Percentiles rank a stretch among this genome's conserved stretches.
phyloP scores from a whole-genome alignment of 2,888 invertebrate species.

The Pachydiplax longipennis region DNA sequence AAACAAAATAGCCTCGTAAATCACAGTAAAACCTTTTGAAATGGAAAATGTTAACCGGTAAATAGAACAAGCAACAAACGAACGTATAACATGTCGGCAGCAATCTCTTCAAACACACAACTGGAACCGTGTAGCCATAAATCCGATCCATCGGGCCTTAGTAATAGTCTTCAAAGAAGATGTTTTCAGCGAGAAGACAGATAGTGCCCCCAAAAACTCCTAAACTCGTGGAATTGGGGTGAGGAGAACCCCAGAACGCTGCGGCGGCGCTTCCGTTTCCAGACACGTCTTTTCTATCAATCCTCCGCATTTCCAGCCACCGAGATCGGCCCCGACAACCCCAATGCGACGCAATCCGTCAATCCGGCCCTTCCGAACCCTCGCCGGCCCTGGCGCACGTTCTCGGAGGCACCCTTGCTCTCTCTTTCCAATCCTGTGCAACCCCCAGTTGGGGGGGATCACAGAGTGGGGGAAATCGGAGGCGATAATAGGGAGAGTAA shows the following conservation, averaged over 20 bases:
- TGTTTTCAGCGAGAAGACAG: not conserved
- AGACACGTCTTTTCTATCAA: constrained; percentile 40
- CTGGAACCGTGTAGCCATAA: no score
- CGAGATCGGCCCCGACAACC: not conserved
- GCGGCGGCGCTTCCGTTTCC: constrained; percentile 25
- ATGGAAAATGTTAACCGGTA: no score
- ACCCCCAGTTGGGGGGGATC: not conserved
- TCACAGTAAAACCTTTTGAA: no score
- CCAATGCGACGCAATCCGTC: not conserved
- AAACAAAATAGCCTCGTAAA: no score
- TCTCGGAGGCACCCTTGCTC: not conserved
- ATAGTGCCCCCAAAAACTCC: not conserved
- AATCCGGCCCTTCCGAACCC: not conserved
- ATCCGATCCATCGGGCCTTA: not conserved
- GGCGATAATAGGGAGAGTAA: constrained; percentile 39
- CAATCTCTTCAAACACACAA: no score
- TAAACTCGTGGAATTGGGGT: not conserved
- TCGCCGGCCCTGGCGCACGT: not conserved
- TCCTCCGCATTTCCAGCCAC: constrained; percentile 22
- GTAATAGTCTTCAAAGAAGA: not conserved
- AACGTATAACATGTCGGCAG: no score
- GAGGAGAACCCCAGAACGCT: not conserved
- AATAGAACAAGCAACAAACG: no score
- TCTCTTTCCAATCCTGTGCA: not conserved
- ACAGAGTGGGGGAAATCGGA: not conserved